These are phyloP conservation scores for Rhamnusium bicolor DNA, from an alignment of 2,888 invertebrate species.

Conservation along the genomic window DNA sequence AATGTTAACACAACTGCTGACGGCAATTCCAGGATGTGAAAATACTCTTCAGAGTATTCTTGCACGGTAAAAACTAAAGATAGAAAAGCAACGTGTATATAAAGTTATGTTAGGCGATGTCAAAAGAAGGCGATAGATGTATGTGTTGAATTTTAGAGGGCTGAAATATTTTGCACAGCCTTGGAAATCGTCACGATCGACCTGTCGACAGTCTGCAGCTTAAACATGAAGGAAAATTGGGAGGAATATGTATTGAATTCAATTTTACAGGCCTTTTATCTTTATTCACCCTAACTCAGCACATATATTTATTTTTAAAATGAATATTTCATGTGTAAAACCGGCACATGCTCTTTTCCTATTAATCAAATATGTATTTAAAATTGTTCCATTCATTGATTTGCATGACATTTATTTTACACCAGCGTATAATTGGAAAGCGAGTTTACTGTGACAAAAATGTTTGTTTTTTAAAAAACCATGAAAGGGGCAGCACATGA, in stretches of 20 bases:
- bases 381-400: too few relatives aligned
- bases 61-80: too few relatives aligned
- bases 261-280: background rate
- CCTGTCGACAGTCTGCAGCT: slow-evolving; percentile 12
- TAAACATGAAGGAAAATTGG: slow-evolving; percentile 15
- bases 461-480: too few relatives aligned
- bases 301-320: background rate
- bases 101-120: background rate
- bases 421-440: too few relatives aligned
- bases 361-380: background rate
- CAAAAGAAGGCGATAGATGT: background rate
- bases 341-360: background rate
- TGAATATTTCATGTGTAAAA: background rate
- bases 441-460: too few relatives aligned
- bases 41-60: too few relatives aligned
- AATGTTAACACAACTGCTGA: too few relatives aligned
- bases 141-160: slow-evolving; percentile 21
- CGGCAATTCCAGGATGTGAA: too few relatives aligned
- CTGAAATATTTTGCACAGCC: slow-evolving; percentile 17
- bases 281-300: background rate
- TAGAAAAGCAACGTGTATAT: background rate
- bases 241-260: background rate
- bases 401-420: too few relatives aligned
- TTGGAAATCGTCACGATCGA: slow-evolving; percentile 25
- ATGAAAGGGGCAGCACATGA: too few relatives aligned